These are phyloP conservation scores for Synaphobranchus kaupii DNA, from an alignment of 2,797 vertebrate genomes.

Conservation along the genomic window DNA sequence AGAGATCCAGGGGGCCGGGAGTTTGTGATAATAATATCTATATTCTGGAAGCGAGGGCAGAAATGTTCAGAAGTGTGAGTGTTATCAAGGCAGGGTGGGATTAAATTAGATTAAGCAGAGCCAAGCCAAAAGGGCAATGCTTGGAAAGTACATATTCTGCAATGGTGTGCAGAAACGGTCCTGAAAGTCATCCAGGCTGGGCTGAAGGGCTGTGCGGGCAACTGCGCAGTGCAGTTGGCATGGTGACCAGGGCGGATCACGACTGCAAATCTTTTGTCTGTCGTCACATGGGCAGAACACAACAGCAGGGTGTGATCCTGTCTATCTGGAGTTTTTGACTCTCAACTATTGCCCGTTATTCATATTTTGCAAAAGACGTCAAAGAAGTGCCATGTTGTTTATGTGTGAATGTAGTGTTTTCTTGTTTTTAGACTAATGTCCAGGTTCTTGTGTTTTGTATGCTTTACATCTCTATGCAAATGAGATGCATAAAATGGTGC, in stretches of 20 bases:
- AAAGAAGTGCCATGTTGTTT: not conserved
- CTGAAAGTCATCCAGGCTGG: not conserved
- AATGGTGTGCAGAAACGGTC: not conserved
- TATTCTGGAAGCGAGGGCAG: conserved; percentile 1
- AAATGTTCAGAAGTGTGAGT: conserved; percentile 11
- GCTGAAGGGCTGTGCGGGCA: not conserved
- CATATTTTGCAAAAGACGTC: not conserved
- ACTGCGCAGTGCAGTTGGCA: not conserved
- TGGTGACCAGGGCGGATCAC: not conserved
- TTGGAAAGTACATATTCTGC: not conserved
- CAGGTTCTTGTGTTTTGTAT: not conserved
- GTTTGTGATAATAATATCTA: conserved; percentile 7
- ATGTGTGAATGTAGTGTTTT: not conserved
- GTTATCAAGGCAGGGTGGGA: conserved; percentile 2
- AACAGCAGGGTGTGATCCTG: not conserved
- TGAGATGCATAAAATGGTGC: not conserved
- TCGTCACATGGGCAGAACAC: not conserved
- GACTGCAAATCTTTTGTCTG: not conserved
- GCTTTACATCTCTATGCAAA: not conserved
- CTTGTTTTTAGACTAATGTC: not conserved
- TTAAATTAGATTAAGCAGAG: not conserved
- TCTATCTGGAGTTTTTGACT: not conserved
- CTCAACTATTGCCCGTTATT: not conserved
- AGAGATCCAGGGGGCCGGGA: not conserved
- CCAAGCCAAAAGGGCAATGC: not conserved